These are phyloP conservation scores for Dione juno DNA, from an alignment of 2,888 invertebrate genomes.

Conservation along the genomic window DNA sequence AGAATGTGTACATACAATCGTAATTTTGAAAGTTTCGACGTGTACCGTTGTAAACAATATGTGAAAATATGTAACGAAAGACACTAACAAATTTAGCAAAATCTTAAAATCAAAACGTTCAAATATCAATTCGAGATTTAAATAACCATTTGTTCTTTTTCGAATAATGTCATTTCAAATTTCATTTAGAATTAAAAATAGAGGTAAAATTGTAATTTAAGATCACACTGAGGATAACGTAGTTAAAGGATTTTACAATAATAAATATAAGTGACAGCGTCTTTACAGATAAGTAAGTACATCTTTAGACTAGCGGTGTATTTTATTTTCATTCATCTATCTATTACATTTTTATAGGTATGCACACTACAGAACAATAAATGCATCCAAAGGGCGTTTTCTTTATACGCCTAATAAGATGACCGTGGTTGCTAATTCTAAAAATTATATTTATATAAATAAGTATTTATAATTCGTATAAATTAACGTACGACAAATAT, in stretches of 20 bases:
- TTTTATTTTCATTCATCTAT: not conserved
- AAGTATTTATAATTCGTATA: too few species aligned
- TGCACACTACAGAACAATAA: not conserved
- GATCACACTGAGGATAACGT: too few species aligned
- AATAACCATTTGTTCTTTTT: too few species aligned
- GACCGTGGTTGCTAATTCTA: not conserved
- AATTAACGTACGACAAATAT: not conserved
- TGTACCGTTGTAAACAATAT: slow-evolving; percentile 46
- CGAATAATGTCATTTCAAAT: too few species aligned
- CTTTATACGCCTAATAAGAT: not conserved
- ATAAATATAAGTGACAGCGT: too few species aligned
- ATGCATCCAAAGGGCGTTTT: slow-evolving; percentile 1
- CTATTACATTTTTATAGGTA: not conserved
- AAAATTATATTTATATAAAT: too few species aligned
- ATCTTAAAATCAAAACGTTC: not conserved
- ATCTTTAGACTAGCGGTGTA: not conserved
- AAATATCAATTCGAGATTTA: too few species aligned
- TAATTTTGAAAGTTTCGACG: slow-evolving; percentile 45
- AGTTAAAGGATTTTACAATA: too few species aligned
- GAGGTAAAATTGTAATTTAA: too few species aligned
- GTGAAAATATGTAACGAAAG: slow-evolving; percentile 23
- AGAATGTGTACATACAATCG: slow-evolving; percentile 35
- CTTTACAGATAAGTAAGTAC: too few species aligned
- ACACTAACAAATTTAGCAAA: not conserved
- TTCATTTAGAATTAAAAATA: too few species aligned